phyloP scores from a whole-genome alignment of 2,888 invertebrate species.

The Archaeoteleia sp. region DNA sequence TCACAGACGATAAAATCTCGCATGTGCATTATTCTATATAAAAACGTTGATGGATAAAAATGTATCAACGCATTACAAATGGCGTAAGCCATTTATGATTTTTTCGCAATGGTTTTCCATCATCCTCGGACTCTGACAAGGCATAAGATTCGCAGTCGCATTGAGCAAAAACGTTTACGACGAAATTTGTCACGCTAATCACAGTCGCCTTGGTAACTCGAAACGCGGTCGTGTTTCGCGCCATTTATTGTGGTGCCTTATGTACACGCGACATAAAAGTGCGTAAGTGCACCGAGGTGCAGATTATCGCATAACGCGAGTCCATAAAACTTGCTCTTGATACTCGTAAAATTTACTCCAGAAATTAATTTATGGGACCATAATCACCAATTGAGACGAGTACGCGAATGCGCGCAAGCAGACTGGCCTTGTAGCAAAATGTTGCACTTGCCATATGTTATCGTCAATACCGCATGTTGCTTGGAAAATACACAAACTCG shows the following conservation, averaged over 20 bases:
- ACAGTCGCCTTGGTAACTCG: conserved; percentile 39
- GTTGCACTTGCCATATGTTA: conserved; percentile 46
- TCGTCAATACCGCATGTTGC: conserved; percentile 15
- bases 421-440: conserved; percentile 54
- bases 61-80: neutral
- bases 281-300: conserved; percentile 24
- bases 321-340: conserved; percentile 37
- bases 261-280: conserved; percentile 2
- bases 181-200: conserved; percentile 51
- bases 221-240: conserved; percentile 43
- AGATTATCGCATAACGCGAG: conserved; percentile 51
- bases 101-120: conserved; percentile 12
- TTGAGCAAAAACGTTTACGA: conserved; percentile 18
- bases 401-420: conserved; percentile 55
- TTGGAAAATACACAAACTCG: conserved; percentile 32
- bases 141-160: conserved; percentile 9
- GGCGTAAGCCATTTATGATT: conserved; percentile 4
- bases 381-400: conserved; percentile 68
- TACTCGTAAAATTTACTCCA: conserved; percentile 61
- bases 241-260: conserved; percentile 21
- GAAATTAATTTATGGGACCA: conserved; percentile 68
- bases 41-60: conserved; percentile 9
- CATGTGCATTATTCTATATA: conserved; percentile 3
- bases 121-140: conserved; percentile 16
- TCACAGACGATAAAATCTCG: conserved; percentile 9